Conservation (phyloP, 1,140 invertebrate genomes). For the Drosophila neocordata region DNA sequence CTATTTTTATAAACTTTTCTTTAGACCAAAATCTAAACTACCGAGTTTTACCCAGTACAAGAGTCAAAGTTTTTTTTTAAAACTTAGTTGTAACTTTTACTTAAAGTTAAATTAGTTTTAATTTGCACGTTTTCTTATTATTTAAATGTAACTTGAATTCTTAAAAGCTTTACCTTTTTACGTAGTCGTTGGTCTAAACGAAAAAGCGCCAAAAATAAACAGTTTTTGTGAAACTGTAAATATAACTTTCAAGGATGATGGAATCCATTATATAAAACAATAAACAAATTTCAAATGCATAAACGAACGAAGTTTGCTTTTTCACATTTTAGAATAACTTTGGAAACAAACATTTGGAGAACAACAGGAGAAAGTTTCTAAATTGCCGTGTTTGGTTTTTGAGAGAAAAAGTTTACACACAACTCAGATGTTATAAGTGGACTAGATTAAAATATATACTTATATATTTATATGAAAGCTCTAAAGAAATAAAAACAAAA, state of each 20-base stretch:
- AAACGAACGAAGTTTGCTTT: background rate
- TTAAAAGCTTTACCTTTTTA: background rate
- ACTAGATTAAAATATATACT: too few species aligned
- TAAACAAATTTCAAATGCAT: conserved; percentile 6
- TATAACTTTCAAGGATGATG: background rate
- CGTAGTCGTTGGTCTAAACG: background rate
- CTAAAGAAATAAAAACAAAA: too few species aligned
- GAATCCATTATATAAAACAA: background rate
- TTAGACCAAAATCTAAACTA: too few species aligned
- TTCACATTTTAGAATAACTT: background rate
- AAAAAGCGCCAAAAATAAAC: background rate
- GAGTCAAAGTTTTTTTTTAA: too few species aligned
- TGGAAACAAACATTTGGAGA: background rate
- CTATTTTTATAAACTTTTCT: too few species aligned
- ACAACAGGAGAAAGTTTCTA: background rate
- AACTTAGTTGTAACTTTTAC: background rate
- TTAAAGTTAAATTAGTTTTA: background rate
- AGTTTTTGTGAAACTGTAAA: background rate
- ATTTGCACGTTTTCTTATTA: background rate
- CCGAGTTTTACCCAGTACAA: too few species aligned
- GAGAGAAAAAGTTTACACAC: background rate
- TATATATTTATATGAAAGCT: too few species aligned
- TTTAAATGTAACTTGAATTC: background rate
- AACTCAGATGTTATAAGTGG: background rate
- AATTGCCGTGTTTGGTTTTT: background rate